Evolutionary conservation across 2,797 vertebrate species (phyloP).

Genomic region (Ambastaia sidthimunki): DNA sequence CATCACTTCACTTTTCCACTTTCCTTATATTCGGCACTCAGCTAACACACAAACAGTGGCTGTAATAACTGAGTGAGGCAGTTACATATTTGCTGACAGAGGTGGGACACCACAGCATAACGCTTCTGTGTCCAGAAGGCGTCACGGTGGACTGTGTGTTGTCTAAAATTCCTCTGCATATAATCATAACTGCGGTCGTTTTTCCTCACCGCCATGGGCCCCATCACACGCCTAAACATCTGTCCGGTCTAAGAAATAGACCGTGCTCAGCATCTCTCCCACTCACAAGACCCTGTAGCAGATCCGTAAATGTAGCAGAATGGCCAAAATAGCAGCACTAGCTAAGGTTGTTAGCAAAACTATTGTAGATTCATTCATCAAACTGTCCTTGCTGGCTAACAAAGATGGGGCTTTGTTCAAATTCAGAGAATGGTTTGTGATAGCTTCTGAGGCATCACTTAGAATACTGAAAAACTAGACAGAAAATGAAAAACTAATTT

Average conservation of each 20-base stretch:
- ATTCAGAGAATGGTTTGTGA: too few relatives aligned
- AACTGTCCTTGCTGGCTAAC: too few relatives aligned
- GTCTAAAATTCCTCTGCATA: conserved; percentile 33
- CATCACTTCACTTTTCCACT: too few relatives aligned
- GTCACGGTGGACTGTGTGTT: conserved; percentile 27
- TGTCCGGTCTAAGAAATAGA: conserved; percentile 10
- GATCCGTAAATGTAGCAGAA: conserved; percentile 5
- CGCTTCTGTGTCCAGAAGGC: conserved; percentile 45
- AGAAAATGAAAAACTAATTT: too few relatives aligned
- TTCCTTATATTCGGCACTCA: conserved; percentile 25
- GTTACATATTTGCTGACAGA: conserved; percentile 49
- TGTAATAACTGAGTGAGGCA: conserved; percentile 61
- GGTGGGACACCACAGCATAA: conserved; percentile 45
- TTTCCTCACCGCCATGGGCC: conserved; percentile 15
- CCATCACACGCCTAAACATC: conserved; percentile 11
- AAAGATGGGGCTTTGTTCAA: too few relatives aligned
- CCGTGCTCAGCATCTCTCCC: conserved; percentile 24
- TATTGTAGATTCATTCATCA: conserved; percentile 6
- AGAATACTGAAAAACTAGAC: too few relatives aligned
- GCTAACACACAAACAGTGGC: conserved; percentile 8
- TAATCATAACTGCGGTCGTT: conserved; percentile 47
- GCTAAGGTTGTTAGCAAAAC: not conserved
- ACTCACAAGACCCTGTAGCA: conserved; percentile 6
- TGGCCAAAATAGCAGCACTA: conserved; percentile 3
- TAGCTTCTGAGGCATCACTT: too few relatives aligned